Conservation (phyloP, 2,888 invertebrate genomes). For the Meteorus colon region DNA sequence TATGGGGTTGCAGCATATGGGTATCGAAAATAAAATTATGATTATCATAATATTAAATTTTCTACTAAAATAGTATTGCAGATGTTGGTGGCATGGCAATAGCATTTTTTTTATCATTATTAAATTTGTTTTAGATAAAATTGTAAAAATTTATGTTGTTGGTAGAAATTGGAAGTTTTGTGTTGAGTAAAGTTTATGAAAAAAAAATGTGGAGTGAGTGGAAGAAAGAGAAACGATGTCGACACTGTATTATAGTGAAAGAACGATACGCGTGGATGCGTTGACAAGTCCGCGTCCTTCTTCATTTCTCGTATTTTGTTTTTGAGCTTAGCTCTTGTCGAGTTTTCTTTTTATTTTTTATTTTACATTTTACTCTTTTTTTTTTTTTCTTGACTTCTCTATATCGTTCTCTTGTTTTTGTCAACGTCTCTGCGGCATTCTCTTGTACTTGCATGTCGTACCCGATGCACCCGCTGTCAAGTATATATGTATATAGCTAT, state of each 20-base stretch:
- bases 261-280: constrained; percentile 24
- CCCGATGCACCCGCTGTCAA: constrained; percentile 24
- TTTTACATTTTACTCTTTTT: constrained; percentile 1
- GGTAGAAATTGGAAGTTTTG: too few species aligned
- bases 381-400: constrained; percentile 11
- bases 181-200: too few species aligned
- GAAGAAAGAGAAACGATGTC: constrained; percentile 15
- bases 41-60: too few species aligned
- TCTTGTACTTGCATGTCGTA: constrained; percentile 24
- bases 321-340: constrained; percentile 1
- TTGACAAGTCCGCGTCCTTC: constrained; percentile 31
- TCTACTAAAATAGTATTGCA: too few species aligned
- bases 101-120: too few species aligned
- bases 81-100: too few species aligned
- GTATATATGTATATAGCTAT: not conserved
- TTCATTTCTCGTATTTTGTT: constrained; percentile 29
- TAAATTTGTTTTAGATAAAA: too few species aligned
- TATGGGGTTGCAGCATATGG: too few species aligned
- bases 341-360: constrained; percentile 9
- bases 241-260: constrained; percentile 13
- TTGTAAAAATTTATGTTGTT: too few species aligned
- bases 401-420: constrained; percentile 26
- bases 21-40: too few species aligned
- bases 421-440: not conserved
- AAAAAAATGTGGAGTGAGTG: not conserved